phyloP scores from a whole-genome alignment of 2,113 vertebrate species.

The Rhombomys opimus region DNA sequence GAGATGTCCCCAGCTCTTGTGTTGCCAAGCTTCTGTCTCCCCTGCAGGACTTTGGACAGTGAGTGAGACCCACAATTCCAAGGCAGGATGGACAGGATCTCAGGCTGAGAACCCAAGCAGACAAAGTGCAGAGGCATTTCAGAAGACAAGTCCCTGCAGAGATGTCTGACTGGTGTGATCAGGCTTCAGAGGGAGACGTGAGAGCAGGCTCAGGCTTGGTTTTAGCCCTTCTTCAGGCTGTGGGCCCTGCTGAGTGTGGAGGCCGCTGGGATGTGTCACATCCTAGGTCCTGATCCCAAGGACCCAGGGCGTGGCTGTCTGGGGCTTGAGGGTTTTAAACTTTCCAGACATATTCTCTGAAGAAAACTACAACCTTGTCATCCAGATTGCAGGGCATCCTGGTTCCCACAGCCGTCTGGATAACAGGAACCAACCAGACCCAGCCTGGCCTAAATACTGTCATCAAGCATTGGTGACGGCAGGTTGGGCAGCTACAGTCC shows the following conservation, averaged over 20 bases:
- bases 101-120: neutral
- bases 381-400: neutral
- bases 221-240: neutral
- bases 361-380: neutral
- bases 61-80: neutral
- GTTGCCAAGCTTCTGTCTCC: neutral
- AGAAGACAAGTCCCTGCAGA: neutral
- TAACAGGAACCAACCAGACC: neutral
- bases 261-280: accelerated
- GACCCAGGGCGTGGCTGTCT: neutral
- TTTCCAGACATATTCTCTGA: neutral
- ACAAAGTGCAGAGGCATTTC: accelerated
- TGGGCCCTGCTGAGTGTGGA: accelerated
- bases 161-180: accelerated
- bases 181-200: accelerated
- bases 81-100: neutral
- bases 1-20: neutral
- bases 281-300: neutral
- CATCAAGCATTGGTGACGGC: neutral
- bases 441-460: neutral
- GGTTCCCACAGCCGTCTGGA: neutral
- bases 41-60: neutral
- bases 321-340: accelerated
- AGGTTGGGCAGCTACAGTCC: neutral
- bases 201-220: accelerated